phyloP scores from a whole-genome alignment of 2,113 vertebrate species.

The Apteryx owenii region DNA sequence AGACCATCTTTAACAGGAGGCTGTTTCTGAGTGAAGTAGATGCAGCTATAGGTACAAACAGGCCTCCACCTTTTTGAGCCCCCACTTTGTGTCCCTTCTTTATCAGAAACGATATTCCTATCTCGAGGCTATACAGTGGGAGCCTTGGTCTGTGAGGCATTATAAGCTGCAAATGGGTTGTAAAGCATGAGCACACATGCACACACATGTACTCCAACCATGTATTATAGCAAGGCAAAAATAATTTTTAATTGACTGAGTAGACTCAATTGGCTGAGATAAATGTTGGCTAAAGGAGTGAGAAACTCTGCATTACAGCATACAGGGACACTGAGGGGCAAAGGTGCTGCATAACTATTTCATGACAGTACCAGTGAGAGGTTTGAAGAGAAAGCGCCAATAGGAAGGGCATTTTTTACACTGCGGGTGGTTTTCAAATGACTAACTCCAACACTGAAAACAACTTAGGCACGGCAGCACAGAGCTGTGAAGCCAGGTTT shows the following conservation, averaged over 20 bases:
- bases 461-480: background rate
- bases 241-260: background rate
- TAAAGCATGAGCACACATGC: background rate
- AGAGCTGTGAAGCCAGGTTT: slow-evolving; percentile 1
- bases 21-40: background rate
- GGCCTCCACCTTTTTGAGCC: background rate
- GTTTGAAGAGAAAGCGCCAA: background rate
- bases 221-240: background rate
- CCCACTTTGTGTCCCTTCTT: background rate
- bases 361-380: background rate
- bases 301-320: background rate
- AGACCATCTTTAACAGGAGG: background rate
- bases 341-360: background rate
- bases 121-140: background rate
- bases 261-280: background rate
- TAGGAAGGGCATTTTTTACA: background rate
- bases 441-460: background rate
- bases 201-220: background rate
- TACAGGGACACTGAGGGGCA: fast-evolving
- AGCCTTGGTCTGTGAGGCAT: background rate
- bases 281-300: background rate
- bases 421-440: slow-evolving; percentile 43
- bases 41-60: background rate
- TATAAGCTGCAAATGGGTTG: background rate
- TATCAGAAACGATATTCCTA: background rate